These are phyloP conservation scores for Montipora foliosa DNA, from an alignment of 64 coral and sea anemone species.

Conservation along the genomic window DNA sequence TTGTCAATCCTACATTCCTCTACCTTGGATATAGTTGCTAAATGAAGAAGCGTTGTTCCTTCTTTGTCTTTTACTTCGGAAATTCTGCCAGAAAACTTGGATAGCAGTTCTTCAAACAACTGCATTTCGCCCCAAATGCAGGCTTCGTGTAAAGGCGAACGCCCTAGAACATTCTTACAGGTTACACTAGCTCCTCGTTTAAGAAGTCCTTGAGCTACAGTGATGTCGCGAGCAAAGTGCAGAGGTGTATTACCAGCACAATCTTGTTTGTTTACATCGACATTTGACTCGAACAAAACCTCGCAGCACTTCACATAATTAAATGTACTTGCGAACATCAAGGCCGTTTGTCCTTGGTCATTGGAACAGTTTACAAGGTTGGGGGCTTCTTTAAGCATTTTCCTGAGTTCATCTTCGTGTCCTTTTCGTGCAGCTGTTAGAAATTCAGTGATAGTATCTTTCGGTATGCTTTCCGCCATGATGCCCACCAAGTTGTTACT, in stretches of 20 bases:
- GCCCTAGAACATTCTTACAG: slow-evolving; percentile 9
- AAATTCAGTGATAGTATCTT: slow-evolving; percentile 7
- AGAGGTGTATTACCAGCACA: slow-evolving; percentile 42
- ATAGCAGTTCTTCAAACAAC: slow-evolving; percentile 24
- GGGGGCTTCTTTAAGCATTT: not conserved
- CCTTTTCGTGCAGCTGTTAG: not conserved
- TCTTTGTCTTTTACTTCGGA: slow-evolving; percentile 20
- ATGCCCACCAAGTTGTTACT: not conserved
- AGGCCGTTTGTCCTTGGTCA: slow-evolving; percentile 23
- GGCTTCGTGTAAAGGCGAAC: slow-evolving; percentile 49
- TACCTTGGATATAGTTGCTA: slow-evolving; percentile 18
- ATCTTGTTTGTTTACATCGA: slow-evolving; percentile 19
- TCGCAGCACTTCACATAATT: slow-evolving; percentile 16
- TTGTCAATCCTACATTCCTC: slow-evolving; percentile 42
- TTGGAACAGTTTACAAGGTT: slow-evolving; percentile 32
- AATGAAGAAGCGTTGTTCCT: slow-evolving; percentile 30
- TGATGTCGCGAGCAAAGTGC: slow-evolving; percentile 39
- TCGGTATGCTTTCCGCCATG: slow-evolving; percentile 10
- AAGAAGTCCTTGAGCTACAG: not conserved
- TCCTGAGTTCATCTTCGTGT: slow-evolving; percentile 19
- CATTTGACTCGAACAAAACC: slow-evolving; percentile 30
- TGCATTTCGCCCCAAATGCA: slow-evolving; percentile 29
- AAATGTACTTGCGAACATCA: slow-evolving; percentile 39
- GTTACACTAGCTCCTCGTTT: slow-evolving; percentile 36
- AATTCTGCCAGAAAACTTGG: not conserved